Evolutionary conservation across 2,113 vertebrate species (phyloP), one percentile per base, ranked within the genome.

Genomic region (Trogon surrucura): DNA sequence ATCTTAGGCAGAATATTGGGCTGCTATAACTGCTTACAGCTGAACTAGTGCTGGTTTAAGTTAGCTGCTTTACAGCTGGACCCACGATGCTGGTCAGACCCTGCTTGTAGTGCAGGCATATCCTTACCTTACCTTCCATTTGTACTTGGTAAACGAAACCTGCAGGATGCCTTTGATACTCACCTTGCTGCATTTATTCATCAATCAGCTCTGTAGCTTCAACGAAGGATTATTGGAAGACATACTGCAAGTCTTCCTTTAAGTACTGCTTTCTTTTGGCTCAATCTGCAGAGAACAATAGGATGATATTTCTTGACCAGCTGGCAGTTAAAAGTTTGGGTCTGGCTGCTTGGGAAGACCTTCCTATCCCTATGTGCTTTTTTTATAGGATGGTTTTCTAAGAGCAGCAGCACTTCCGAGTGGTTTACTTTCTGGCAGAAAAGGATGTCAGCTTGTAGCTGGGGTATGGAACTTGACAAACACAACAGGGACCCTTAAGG

Each of bases 101-200:
- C 72, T 13, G 1, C 23, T 56, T 48, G 17, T 11, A 50, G 36
- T 18, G 16, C 0, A 27, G 53, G 7, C 34, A 25, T 3, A 41
- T 38, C 53, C 18, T 56, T 48, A 81, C 13, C 53, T 53, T 45
- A 51, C 47, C 58, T 87, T 54, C 66, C 1, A 1, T 48, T 25
- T 66, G 25, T 53, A 29, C 22, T 8, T 12, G 45, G 45, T 53
- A 80, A 91, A 44, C 53, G 50, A 23, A 81, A 47, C 50, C 15
- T 45, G 20, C 16, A 30, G 58, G 13, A n/a, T 27, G 30, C 10
- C 82, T 93, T 87, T 56, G 64, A 47, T 57, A 56, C 47, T 87
- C 84, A 85, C 69, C 64, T 92, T 81, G 67, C 4, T 5, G 29
- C 47, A 80, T 72, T 82, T 88, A 77, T 47, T 80, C 71, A 94